Percentiles rank a stretch among this genome's conserved stretches.
Conservation (phyloP, 2,113 vertebrate genomes). For the Emydura subglobosa region DNA sequence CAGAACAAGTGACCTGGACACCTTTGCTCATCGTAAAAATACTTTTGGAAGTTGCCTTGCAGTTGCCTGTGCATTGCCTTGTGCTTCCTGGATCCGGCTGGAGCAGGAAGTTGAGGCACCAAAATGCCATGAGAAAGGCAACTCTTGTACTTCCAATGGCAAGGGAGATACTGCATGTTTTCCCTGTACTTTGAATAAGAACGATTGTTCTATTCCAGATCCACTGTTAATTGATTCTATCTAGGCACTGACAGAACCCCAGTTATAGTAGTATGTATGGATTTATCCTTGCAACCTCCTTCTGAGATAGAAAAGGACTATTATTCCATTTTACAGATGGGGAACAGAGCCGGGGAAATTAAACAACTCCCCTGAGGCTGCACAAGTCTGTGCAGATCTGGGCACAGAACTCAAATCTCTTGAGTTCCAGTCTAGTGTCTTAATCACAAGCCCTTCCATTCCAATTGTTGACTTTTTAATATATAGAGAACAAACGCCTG, state of each 20-base stretch:
- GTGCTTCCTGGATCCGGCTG: background rate
- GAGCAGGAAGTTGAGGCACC: background rate
- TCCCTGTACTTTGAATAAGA: background rate
- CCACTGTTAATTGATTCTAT: background rate
- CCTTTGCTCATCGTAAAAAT: background rate
- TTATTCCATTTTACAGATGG: background rate
- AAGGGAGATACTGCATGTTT: background rate
- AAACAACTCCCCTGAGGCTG: background rate
- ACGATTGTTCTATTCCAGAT: background rate
- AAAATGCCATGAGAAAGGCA: background rate
- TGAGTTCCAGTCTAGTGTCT: background rate
- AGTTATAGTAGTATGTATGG: background rate
- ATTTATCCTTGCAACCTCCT: background rate
- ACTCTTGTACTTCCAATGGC: background rate
- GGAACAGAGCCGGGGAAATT: background rate
- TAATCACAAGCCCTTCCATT: background rate
- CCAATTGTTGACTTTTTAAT: background rate
- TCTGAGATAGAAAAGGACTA: background rate
- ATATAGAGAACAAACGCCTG: background rate
- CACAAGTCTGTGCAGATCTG: background rate
- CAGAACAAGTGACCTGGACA: background rate
- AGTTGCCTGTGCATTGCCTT: background rate
- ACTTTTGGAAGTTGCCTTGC: background rate
- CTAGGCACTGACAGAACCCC: background rate
- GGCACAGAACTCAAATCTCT: background rate